A percentile compares a stretch with the other conserved stretches of the same genome.
phyloP scores from a whole-genome alignment of 2,797 vertebrate species.

The Lepus oiostolus region DNA sequence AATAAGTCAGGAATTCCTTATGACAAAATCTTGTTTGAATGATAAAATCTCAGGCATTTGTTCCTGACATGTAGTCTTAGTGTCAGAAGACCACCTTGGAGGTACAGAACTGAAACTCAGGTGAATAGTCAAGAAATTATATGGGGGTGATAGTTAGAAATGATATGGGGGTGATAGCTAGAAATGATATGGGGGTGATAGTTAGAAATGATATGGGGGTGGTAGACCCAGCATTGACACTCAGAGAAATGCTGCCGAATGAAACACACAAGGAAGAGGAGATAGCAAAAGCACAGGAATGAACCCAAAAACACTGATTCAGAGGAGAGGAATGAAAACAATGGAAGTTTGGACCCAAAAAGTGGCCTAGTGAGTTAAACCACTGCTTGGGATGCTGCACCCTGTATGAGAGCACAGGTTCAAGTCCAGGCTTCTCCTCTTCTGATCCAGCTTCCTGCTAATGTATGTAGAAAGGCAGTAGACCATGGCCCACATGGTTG shows the following conservation, averaged over 20 bases:
- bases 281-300: neutral
- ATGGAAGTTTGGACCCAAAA: neutral
- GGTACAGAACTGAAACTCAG: neutral
- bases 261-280: neutral
- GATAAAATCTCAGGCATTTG: neutral
- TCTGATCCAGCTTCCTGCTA: too few species aligned
- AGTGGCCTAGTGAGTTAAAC: too few species aligned
- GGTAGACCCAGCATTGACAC: neutral
- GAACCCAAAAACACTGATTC: neutral
- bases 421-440: too few species aligned
- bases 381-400: too few species aligned
- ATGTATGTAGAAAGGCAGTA: too few species aligned
- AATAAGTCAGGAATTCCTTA: conserved; percentile 13
- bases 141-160: neutral
- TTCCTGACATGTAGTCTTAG: neutral
- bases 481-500: too few species aligned
- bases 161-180: neutral
- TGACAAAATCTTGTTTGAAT: conserved; percentile 19
- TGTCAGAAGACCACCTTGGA: neutral
- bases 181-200: neutral
- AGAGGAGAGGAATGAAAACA: neutral
- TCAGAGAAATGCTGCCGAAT: neutral
- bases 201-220: neutral
- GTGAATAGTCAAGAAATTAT: neutral
- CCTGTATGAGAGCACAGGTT: too few species aligned